Evolutionary conservation across 2,888 invertebrate species (phyloP).

Genomic region (Allacma fusca): DNA sequence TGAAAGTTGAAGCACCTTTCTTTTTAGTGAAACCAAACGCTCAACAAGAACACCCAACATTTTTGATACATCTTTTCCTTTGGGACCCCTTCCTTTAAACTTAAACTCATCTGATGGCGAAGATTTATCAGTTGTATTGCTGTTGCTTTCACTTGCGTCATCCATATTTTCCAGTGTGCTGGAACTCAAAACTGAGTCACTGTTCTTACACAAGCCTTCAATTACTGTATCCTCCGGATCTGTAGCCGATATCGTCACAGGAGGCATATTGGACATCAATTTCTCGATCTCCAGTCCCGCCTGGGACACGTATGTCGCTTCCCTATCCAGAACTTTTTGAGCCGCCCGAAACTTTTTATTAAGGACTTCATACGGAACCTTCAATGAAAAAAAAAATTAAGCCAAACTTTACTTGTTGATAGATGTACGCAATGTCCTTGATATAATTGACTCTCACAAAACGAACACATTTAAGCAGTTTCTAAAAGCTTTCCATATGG

Average conservation of each 20-base stretch:
- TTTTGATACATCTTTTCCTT: conserved; percentile 77
- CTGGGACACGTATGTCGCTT: conserved; percentile 86
- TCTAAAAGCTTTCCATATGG: too few relatives aligned
- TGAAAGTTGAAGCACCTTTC: too few relatives aligned
- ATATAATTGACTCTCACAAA: not conserved
- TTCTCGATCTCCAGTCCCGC: conserved; percentile 82
- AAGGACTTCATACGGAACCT: conserved; percentile 97
- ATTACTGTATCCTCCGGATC: conserved; percentile 11
- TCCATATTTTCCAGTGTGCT: conserved; percentile 18
- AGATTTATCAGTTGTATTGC: conserved; percentile 32
- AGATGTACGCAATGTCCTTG: not conserved
- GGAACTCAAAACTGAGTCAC: not conserved
- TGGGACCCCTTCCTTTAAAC: conserved; percentile 54
- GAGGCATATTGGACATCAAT: conserved; percentile 68
- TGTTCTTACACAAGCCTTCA: conserved; percentile 14
- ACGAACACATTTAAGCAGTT: too few relatives aligned
- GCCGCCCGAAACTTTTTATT: conserved; percentile 96
- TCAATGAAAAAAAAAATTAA: conserved; percentile 50
- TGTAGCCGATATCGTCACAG: conserved; percentile 43
- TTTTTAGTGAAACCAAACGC: conserved; percentile 85
- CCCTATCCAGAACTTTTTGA: conserved; percentile 92
- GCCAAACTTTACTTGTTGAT: not conserved
- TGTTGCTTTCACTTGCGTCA: conserved; percentile 46
- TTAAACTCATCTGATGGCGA: not conserved
- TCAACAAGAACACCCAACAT: conserved; percentile 89